Evolutionary conservation across 2,113 vertebrate genomes (phyloP), one percentile per base, ranked within the genome.

Genomic region (Daubentonia madagascariensis): DNA sequence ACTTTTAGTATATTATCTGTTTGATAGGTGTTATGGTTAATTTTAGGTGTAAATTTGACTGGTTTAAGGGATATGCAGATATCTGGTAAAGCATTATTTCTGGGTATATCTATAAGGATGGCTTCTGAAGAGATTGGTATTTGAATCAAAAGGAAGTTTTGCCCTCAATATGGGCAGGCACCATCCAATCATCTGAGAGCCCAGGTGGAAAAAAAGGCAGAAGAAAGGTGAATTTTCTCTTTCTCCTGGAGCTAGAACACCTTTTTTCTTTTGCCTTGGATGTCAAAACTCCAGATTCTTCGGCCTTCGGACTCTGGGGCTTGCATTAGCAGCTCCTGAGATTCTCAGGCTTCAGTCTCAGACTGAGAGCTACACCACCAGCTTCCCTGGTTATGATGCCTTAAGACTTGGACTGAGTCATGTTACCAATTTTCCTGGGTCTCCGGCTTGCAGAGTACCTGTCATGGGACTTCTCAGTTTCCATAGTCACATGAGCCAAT

Each of bases 101-200:
- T 73, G 7, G 3, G 8, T 16, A 10, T 17, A 40, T 28, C 9
- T 20, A 2, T 78, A 23, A 68, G 13, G 7, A 10, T 59, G 20
- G 50, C 85, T 85, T 54, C 4, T 52, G 63, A n/a, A 48, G 20
- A 72, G 18, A 68, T 10, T 63, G 13, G 2, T 9, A 63, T n/a
- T 63, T 30, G 57, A 59, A 50, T 25, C 5, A 35, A 2, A 52
- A 79, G 48, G 18, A 78, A 22, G 32, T 12, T 79, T 17, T 52
- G 14, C 48, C 20, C 76, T 28, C 30, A 12, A 37, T 7, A 17
- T 61, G 17, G 11, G 1, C 5, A 50, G 43, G 54, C 9, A 63
- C 13, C 4, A 65, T 2, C 3, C 25, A 50, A 11, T 30, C 30
- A 9, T 4, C 2, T n/a, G 40, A 43, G 25, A 23, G 1, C 5